These are phyloP conservation scores for Rosalia funebris DNA, from an alignment of 2,888 invertebrate species.

Conservation along the genomic window DNA sequence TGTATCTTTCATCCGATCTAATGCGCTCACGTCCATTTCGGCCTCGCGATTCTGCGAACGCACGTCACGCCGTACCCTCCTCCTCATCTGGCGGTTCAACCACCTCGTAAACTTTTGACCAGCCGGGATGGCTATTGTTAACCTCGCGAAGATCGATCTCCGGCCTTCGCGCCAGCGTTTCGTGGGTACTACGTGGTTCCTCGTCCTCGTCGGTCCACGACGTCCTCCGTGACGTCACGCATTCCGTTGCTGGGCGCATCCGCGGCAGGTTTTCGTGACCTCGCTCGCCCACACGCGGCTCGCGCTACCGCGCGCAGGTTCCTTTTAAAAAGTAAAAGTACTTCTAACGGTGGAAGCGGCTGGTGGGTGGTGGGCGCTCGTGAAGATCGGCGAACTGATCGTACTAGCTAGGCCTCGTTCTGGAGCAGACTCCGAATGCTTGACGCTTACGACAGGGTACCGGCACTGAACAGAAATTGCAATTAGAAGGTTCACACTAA, in stretches of 20 bases:
- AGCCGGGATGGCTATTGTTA: neutral
- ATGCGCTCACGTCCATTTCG: neutral
- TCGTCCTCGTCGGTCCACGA: neutral
- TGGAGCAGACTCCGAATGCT: too few species aligned
- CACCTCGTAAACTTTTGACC: conserved; percentile 6
- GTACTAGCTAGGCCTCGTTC: too few species aligned
- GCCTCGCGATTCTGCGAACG: neutral
- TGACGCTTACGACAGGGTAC: too few species aligned
- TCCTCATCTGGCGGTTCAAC: conserved; percentile 1
- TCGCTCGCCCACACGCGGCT: neutral
- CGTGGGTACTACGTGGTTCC: too few species aligned
- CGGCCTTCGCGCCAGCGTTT: neutral
- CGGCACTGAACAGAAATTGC: too few species aligned
- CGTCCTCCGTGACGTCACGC: conserved; percentile 47
- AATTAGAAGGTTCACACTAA: too few species aligned
- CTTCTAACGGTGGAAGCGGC: conserved; percentile 26
- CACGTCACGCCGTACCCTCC: neutral
- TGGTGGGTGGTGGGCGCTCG: too few species aligned
- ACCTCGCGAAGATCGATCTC: neutral
- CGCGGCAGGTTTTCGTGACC: conserved; percentile 8
- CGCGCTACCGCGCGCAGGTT: neutral
- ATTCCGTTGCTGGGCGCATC: conserved; percentile 46
- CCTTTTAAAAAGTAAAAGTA: conserved; percentile 36
- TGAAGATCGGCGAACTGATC: too few species aligned
- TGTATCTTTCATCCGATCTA: too few species aligned